Base-by-base conservation (phyloP, 2,888 invertebrate species). In the Alloplasta piceator region DNA sequence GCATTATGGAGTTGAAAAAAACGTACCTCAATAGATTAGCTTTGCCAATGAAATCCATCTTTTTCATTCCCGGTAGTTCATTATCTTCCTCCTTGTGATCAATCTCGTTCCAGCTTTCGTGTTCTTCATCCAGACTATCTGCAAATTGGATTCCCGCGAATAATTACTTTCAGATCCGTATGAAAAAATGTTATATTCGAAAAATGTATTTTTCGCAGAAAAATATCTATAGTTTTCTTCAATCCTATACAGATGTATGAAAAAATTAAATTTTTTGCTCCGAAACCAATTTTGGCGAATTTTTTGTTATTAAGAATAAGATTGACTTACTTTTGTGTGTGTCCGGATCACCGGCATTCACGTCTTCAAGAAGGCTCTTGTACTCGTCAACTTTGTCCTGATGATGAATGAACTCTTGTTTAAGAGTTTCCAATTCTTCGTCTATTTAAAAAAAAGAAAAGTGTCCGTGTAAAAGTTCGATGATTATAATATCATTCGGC, bases 371-470 rank as follows among this genome's bases (percentile, higher is more conserved):
- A 77, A 98, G 91, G 56, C 95, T 95, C 91, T 97, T 96, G 90
- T 98, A 98, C 89, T 98, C 96, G 90, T 98, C 97, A 66, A 98
- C 95, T 93, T 98, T 98, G 85, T 98, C 96, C 91, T 98, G 98
- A 89, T 98, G 98, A 91, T 98, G 98, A 16, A 93, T 92, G 89
- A 98, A 98, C 92, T 98, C 98, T 90, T 98, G 97, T 89, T 96
- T 96, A 12, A 98, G 92, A 0, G 97, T 95, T 78, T 95, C 93
- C 58, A 98, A 91, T 92, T 98, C 98, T 84, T 96, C 96, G 80
- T 95, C 95, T 94, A 58, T 10, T 81, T 1, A 64, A 48, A 67
- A 60, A 52, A 60, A 55, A 71, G 36, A 67, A 41, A 58, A 36
- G 10, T 26, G 26, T 9, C 4, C 4, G 43, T 43, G 4, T 10